Evolutionary conservation across 2,888 invertebrate genomes (phyloP).

Genomic region (Clusia tigrina): DNA sequence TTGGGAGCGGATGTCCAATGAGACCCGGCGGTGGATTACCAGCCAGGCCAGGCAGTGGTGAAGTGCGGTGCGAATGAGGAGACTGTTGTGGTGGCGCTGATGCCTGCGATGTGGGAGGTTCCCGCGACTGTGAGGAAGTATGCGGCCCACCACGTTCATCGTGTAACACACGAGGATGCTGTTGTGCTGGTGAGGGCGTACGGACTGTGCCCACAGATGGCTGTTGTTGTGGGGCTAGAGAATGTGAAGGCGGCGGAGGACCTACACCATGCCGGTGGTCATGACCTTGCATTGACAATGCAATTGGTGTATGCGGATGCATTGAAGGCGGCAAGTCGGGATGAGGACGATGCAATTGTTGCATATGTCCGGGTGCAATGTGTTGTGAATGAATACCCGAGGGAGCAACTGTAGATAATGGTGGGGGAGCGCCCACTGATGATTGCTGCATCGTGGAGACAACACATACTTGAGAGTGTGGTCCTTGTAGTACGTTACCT

Average conservation of each 20-base stretch:
- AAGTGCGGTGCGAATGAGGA: conserved; percentile 58
- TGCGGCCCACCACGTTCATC: conserved; percentile 40
- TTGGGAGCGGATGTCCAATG: conserved; percentile 62
- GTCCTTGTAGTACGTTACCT: conserved; percentile 31
- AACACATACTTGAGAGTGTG: conserved; percentile 60
- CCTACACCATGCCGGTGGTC: conserved; percentile 43
- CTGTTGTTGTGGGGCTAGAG: conserved; percentile 33
- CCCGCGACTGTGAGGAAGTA: conserved; percentile 43
- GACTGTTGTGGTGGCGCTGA: conserved; percentile 52
- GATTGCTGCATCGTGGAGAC: conserved; percentile 65
- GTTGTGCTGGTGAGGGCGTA: conserved; percentile 62
- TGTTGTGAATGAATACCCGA: conserved; percentile 54
- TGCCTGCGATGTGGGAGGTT: conserved; percentile 46
- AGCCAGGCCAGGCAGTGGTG: conserved; percentile 59
- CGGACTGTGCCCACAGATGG: conserved; percentile 51
- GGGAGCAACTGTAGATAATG: conserved; percentile 55
- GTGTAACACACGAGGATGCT: conserved; percentile 50
- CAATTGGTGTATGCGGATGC: conserved; percentile 62
- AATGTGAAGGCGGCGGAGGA: conserved; percentile 45
- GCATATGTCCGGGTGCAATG: conserved; percentile 44
- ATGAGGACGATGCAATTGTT: conserved; percentile 62
- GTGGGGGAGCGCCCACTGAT: conserved; percentile 49
- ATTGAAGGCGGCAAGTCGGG: conserved; percentile 60
- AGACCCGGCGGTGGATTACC: conserved; percentile 55
- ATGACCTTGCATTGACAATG: conserved; percentile 59